Conservation (phyloP, 2,797 vertebrate genomes). For the Etheostoma perlongum region DNA sequence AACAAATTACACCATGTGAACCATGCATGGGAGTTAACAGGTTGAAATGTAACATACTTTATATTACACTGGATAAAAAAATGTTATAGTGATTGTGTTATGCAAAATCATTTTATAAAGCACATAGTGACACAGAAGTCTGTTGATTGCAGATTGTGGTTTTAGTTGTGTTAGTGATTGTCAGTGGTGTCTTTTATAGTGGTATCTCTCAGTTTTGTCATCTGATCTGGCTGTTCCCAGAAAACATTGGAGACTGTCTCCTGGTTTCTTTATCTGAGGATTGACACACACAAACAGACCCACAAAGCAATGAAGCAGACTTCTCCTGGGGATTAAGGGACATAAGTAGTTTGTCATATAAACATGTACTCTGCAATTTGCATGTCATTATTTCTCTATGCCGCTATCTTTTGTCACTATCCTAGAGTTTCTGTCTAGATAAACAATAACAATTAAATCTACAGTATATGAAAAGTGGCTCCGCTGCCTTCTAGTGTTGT, state of each 20-base stretch:
- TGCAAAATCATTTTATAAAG: background rate
- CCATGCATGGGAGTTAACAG: background rate
- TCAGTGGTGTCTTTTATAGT: conserved; percentile 67
- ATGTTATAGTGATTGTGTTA: background rate
- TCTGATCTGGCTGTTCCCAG: conserved; percentile 72
- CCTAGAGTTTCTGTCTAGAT: background rate
- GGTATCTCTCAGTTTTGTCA: conserved; percentile 66
- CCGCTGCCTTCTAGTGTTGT: background rate
- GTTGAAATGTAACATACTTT: conserved; percentile 1
- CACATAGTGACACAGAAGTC: background rate
- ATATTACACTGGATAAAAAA: background rate
- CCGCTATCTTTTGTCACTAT: background rate
- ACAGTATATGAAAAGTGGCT: background rate
- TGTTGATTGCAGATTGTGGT: conserved; percentile 5
- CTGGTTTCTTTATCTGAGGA: conserved; percentile 70
- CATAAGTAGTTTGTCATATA: conserved; percentile 11
- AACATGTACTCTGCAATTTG: background rate
- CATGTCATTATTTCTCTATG: background rate
- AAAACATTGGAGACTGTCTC: conserved; percentile 66
- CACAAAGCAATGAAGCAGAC: conserved; percentile 14
- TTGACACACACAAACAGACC: conserved; percentile 43
- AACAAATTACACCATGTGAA: background rate
- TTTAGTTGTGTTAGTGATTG: conserved; percentile 50
- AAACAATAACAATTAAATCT: conserved; percentile 3
- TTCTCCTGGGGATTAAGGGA: background rate